phyloP scores from a whole-genome alignment of 2,797 vertebrate species.

The Galaxias olidus region DNA sequence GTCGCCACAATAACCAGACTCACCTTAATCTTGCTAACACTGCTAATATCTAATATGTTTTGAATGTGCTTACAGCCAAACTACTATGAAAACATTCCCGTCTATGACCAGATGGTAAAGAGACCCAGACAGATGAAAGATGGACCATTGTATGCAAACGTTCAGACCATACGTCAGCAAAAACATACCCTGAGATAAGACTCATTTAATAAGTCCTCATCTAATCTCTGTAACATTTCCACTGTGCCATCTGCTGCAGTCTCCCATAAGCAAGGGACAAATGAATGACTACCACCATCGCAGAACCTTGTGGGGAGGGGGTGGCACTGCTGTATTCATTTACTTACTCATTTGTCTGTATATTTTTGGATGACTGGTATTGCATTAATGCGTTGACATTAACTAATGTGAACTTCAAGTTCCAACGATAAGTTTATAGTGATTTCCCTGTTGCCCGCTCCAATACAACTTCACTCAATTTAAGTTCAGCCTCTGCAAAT shows the following conservation, averaged over 20 bases:
- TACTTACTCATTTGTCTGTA: no score
- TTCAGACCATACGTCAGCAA: conserved; percentile 39
- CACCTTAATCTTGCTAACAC: no score
- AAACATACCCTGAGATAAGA: conserved; percentile 36
- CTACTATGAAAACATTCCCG: conserved; percentile 62
- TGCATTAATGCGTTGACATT: no score
- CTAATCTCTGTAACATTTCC: conserved; percentile 1
- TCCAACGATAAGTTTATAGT: no score
- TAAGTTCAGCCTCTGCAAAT: no score
- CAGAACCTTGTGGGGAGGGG: no score
- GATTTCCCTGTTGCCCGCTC: no score
- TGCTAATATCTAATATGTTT: not conserved
- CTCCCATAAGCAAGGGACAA: conserved; percentile 1
- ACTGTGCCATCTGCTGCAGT: not conserved
- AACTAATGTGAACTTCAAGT: no score
- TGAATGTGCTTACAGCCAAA: conserved; percentile 41
- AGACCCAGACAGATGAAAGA: conserved; percentile 44
- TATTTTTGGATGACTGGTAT: no score
- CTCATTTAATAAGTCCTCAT: conserved; percentile 2
- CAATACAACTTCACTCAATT: no score
- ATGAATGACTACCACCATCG: not conserved
- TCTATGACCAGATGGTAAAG: conserved; percentile 54
- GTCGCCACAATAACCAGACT: no score
- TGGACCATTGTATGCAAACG: conserved; percentile 71
- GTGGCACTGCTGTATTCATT: no score